These are phyloP conservation scores for Engystomops pustulosus DNA, from an alignment of 2,113 vertebrate genomes.

Conservation along the genomic window DNA sequence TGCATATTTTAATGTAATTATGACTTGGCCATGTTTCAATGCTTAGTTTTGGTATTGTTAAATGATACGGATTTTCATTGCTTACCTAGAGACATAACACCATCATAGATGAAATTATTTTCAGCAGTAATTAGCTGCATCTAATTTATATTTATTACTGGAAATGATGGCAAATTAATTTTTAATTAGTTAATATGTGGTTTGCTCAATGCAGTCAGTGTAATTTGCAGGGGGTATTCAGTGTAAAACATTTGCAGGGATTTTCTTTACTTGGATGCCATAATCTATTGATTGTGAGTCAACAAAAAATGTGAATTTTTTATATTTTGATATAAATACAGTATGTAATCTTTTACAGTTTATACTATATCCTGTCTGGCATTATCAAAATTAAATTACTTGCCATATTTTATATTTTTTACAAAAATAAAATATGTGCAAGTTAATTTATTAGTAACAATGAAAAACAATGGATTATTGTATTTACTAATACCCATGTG, in stretches of 20 bases:
- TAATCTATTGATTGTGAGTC: conserved; percentile 9
- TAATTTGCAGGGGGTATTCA: conserved; percentile 40
- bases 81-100: conserved; percentile 48
- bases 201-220: conserved; percentile 24
- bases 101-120: conserved; percentile 42
- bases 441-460: neutral
- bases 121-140: conserved; percentile 56
- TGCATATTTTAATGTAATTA: conserved; percentile 38
- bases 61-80: conserved; percentile 42
- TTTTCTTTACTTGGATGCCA: neutral
- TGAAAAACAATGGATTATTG: neutral
- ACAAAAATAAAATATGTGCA: neutral
- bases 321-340: conserved; percentile 18
- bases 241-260: conserved; percentile 30
- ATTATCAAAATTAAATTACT: neutral
- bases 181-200: conserved; percentile 56
- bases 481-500: too few species aligned
- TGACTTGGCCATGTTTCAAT: conserved; percentile 38
- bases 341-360: neutral
- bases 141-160: conserved; percentile 58
- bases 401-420: neutral
- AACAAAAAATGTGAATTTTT: neutral
- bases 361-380: neutral
- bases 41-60: conserved; percentile 35
- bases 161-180: conserved; percentile 54